A percentile compares a stretch with the other conserved stretches of the same genome.
These are phyloP conservation scores for Bergia puertoricense DNA, from an alignment of 92 coral and sea anemone species.

Conservation along the genomic window DNA sequence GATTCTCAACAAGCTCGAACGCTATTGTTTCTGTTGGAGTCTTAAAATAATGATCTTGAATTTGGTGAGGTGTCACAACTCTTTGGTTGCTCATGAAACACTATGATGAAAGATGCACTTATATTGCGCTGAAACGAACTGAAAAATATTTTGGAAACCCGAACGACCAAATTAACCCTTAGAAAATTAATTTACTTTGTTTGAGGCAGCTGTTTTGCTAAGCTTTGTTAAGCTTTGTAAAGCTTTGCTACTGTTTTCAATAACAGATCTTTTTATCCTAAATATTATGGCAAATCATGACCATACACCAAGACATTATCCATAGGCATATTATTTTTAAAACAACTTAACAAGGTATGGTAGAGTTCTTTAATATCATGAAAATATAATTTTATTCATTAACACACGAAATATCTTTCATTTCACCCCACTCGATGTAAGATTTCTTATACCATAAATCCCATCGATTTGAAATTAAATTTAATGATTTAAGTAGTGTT, in stretches of 20 bases:
- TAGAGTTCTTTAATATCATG: background rate
- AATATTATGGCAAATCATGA: background rate
- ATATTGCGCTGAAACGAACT: conserved; percentile 29
- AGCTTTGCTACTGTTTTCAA: conserved; percentile 22
- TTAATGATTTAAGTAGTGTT: background rate
- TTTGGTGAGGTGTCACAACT: background rate
- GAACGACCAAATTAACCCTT: background rate
- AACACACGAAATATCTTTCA: too few species aligned
- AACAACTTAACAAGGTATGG: too few species aligned
- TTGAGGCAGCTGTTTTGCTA: background rate
- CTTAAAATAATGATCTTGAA: background rate
- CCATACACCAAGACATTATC: background rate
- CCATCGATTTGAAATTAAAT: background rate
- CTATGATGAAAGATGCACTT: background rate
- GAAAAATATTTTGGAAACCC: background rate
- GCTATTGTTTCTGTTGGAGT: background rate
- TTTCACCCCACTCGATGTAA: background rate
- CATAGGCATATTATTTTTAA: too few species aligned
- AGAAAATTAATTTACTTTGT: background rate
- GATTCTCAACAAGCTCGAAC: background rate
- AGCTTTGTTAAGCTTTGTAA: background rate
- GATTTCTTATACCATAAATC: background rate
- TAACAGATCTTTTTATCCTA: conserved; percentile 9
- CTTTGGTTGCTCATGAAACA: background rate
- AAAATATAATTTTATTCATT: too few species aligned